These are phyloP conservation scores for Aspidapion aeneum DNA, from an alignment of 2,888 invertebrate species.

Conservation along the genomic window DNA sequence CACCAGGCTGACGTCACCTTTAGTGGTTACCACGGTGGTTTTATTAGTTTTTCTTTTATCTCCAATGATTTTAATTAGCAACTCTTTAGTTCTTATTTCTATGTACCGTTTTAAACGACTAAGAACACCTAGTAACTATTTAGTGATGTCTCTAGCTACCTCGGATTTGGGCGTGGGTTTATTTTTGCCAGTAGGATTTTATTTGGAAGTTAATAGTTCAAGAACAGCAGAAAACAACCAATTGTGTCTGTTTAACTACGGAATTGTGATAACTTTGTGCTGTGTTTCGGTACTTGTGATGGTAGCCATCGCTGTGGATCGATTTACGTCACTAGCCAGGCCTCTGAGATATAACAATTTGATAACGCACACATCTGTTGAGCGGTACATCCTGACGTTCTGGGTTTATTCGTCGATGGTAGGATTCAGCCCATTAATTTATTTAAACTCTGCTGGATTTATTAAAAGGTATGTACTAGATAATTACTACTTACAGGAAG, in stretches of 20 bases:
- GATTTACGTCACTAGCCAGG: conserved; percentile 58
- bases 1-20: conserved; percentile 44
- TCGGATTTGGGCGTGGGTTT: conserved; percentile 59
- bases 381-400: conserved; percentile 54
- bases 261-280: conserved; percentile 55
- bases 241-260: conserved; percentile 56
- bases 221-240: conserved; percentile 46
- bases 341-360: conserved; percentile 61
- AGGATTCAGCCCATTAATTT: conserved; percentile 54
- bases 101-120: conserved; percentile 59
- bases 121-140: conserved; percentile 59
- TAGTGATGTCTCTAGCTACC: conserved; percentile 57
- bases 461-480: conserved; percentile 37
- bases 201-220: conserved; percentile 53
- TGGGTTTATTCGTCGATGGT: conserved; percentile 58
- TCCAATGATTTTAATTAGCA: conserved; percentile 57
- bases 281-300: conserved; percentile 59
- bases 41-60: conserved; percentile 53
- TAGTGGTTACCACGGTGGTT: conserved; percentile 50
- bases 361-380: conserved; percentile 58
- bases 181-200: conserved; percentile 58
- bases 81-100: conserved; percentile 56
- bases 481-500: too few relatives aligned
- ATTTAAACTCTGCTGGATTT: conserved; percentile 45
- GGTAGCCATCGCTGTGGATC: conserved; percentile 60